Conservation (phyloP, 1,140 invertebrate genomes). For the Meteorus sp. region DNA sequence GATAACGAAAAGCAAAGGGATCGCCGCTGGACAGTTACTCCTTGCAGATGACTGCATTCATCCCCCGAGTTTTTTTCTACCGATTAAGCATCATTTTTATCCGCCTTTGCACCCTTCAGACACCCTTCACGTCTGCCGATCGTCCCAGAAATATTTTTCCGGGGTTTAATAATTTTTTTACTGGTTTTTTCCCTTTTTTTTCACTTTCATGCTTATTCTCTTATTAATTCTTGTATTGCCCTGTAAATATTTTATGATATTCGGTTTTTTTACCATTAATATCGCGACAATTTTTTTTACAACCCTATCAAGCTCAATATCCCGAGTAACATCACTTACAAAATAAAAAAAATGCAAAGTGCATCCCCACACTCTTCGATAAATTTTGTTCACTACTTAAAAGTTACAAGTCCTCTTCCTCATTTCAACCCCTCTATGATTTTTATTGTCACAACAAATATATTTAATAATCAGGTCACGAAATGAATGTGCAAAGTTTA, state of each 20-base stretch:
- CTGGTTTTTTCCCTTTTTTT: neutral
- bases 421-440: too few species aligned
- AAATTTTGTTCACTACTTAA: too few species aligned
- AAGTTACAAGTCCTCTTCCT: too few species aligned
- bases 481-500: too few species aligned
- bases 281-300: too few species aligned
- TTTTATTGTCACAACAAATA: too few species aligned
- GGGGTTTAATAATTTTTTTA: neutral
- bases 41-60: slow-evolving; percentile 42
- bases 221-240: neutral
- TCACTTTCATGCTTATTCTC: neutral
- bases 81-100: slow-evolving; percentile 56
- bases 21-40: slow-evolving; percentile 24
- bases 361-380: too few species aligned
- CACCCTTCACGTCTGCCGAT: neutral
- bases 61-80: slow-evolving; percentile 47
- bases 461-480: too few species aligned
- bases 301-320: too few species aligned
- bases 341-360: too few species aligned
- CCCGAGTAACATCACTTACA: too few species aligned
- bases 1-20: slow-evolving; percentile 6
- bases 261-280: neutral
- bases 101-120: slow-evolving; percentile 12
- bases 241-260: neutral
- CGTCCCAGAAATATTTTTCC: too few species aligned